Base-by-base conservation (phyloP, 2,888 invertebrate species). In the Ormyrus thymus region DNA sequence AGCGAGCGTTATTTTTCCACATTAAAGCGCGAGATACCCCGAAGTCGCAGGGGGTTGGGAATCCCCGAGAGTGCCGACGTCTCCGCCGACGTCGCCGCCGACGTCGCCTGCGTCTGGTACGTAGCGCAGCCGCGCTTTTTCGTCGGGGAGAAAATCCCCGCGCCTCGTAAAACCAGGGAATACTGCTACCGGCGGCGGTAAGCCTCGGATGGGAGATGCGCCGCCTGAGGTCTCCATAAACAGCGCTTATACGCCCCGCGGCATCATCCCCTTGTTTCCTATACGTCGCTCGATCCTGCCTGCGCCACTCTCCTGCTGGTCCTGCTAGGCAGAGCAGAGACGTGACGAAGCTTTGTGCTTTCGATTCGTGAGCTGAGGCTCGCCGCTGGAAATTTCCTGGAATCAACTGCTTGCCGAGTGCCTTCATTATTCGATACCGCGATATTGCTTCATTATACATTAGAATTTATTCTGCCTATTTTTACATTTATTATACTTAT, bases 191-290 rank as follows among this genome's bases (percentile, higher is more conserved):
- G 15, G 15, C 10, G 29, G 85, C 85, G 87, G 83, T 87, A 87
- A 89, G 88, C 89, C 89, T 87, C 86, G 83, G 86, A 75, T 65
- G 85, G 84, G 85, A 86, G 88, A 87, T 87, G 87, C 66, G 58
- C 88, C 88, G 87, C 87, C 87, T 87, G 89, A 83, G 88, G 87
- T 88, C 87, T 88, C 87, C 88, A 89, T 89, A 89, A 89, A 89
- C 88, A 88, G 87, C 86, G 86, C 88, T 88, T 87, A 87, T 76
- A 70, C 45, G 48, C 48, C 55, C 61, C 43, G 61, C 48, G 62
- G 43, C 50, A 65, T 74, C 65, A 50, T 51, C 74, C 65, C 74
- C 50, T 43, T 66, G 51, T 59, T 73, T 73, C 43, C 13, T 13
- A 51, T 61, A 43, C 15, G 13, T 9, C 59, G 43, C 11, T 53